These are phyloP conservation scores for Listrodromus nycthemerus DNA, from an alignment of 2,888 invertebrate genomes.

Conservation along the genomic window DNA sequence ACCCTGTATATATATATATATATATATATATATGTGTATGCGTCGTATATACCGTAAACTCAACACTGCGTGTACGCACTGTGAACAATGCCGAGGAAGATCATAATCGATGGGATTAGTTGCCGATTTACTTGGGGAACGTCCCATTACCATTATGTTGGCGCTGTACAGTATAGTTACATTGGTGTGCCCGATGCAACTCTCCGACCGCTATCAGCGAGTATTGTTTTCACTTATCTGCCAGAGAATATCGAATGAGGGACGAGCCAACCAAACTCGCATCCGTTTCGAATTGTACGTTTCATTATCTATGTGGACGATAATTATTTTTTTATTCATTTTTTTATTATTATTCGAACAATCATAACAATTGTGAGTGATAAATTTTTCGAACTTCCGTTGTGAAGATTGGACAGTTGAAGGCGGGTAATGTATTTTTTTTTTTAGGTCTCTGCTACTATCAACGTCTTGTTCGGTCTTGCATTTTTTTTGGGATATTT, in stretches of 20 bases:
- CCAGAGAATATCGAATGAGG: constrained; percentile 28
- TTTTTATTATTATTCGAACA: neutral
- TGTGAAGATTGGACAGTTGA: neutral
- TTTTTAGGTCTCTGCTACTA: neutral
- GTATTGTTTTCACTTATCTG: constrained; percentile 58
- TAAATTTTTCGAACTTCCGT: neutral
- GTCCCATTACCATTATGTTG: constrained; percentile 80
- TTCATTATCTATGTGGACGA: neutral
- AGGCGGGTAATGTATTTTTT: neutral
- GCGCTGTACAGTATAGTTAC: constrained; percentile 57
- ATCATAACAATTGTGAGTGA: neutral
- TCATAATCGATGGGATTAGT: constrained; percentile 82
- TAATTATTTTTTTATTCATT: neutral
- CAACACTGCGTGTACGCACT: constrained; percentile 60
- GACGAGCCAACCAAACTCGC: constrained; percentile 9
- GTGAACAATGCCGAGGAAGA: constrained; percentile 77
- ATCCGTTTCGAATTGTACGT: constrained; percentile 17
- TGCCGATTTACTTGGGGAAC: constrained; percentile 75
- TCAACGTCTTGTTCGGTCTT: neutral
- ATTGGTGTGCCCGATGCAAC: constrained; percentile 11
- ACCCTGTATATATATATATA: constrained; percentile 13
- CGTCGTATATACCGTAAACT: constrained; percentile 73
- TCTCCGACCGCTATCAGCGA: constrained; percentile 40
- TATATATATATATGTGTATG: constrained; percentile 6
- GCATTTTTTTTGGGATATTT: neutral